Evolutionary conservation across 2,888 invertebrate species (phyloP), one percentile per base, ranked within the genome.

Genomic region (Drosophila antonietae): DNA sequence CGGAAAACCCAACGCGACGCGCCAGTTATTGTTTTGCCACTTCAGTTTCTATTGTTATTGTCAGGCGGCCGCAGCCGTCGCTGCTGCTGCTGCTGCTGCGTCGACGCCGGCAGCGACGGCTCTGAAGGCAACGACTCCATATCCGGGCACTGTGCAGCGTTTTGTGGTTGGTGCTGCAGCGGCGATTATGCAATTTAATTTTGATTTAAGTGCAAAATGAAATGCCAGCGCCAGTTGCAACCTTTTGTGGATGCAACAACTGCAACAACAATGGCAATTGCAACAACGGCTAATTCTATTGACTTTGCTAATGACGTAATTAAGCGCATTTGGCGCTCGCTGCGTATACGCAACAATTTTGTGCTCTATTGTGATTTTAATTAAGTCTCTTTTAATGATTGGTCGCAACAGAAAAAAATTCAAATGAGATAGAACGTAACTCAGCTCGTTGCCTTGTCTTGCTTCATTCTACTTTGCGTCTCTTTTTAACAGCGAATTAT

Each of bases 261-360:
- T 15, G 44, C 59, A 43, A 31, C 47, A 37, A 18, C 60, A 68
- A 31, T 39, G 28, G n/a, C 63, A 70, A 52, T 37, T 33, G 37
- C 71, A 63, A 46, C 68, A 69, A 55, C 75, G 56, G 80, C 83
- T 84, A 82, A 84, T 88, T 91, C 90, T 90, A 90, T 90, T 91
- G 90, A 90, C 91, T 91, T 81, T 91, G 86, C 91, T 91, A 91
- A 91, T 91, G 91, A 91, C 86, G 91, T 91, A 87, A 90, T 90
- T 91, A 90, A 87, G 87, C 70, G 85, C 82, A 89, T 84, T 88
- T 75, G 77, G 58, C 65, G 55, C 47, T 61, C 70, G 53, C 51
- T 58, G 61, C 84, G 76, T 80, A 80, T 75, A 78, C 78, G 74
- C 76, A 71, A 72, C 58, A 51, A 51, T 64, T 68, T 41, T 58